Percentiles rank a stretch among this genome's conserved stretches.
phyloP scores from a whole-genome alignment of 2,113 vertebrate genomes.

The Spizaetus ornatus region DNA sequence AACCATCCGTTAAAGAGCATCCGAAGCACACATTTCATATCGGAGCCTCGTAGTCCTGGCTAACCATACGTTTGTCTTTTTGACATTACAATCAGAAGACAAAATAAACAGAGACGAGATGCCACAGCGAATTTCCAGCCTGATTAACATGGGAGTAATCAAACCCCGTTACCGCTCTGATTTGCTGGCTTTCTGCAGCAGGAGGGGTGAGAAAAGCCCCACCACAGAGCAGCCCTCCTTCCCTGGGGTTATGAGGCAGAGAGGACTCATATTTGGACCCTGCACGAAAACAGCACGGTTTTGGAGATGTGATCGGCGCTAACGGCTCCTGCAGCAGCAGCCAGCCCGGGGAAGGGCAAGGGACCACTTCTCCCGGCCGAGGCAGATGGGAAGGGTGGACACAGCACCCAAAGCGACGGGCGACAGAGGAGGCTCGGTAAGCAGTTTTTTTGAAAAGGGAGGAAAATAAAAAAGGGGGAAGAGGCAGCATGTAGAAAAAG shows the following conservation, averaged over 20 bases:
- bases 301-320: fast-evolving
- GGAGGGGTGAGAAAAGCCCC: neutral
- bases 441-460: neutral
- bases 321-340: neutral
- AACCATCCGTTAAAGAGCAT: slow-evolving; percentile 3
- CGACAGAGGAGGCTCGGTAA: neutral
- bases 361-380: neutral
- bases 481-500: neutral
- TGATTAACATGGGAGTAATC: neutral
- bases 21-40: neutral
- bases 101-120: neutral
- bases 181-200: neutral
- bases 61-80: neutral
- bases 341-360: neutral
- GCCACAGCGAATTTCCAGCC: neutral
- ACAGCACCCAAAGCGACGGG: neutral
- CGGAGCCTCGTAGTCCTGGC: neutral
- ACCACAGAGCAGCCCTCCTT: neutral
- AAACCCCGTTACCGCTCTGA: neutral
- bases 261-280: neutral
- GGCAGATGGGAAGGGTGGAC: neutral
- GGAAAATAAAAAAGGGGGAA: neutral
- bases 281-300: fast-evolving
- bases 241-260: neutral
- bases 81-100: neutral